Base-by-base conservation (phyloP, 1,140 invertebrate genomes). In the Cherax destructor region DNA sequence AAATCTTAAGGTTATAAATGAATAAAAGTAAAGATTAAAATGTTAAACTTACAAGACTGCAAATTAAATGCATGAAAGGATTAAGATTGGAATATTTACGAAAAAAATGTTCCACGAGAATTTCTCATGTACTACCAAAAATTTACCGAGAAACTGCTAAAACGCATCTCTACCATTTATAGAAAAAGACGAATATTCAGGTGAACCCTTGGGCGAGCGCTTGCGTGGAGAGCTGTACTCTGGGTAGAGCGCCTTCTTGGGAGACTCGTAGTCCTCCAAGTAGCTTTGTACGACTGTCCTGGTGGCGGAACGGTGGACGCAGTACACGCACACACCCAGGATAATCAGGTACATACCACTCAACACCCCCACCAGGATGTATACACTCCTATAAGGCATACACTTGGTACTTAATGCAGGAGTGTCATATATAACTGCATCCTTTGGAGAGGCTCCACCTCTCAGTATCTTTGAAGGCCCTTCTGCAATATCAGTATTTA, bases 181-280 rank as follows among this genome's bases (percentile, higher is more conserved):
- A 7, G 50, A 4, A 47, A 84, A 72, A 3, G 65, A 16, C 13
- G 85, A 77, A 30, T 86, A 61, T 59, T 86, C 85, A 16, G 87
- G 78, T 0, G 79, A 74, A 21, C 61, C 41, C 47, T 72, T 30
- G 13, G 87, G 87, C 5, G 87, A 72, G 7, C 87, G 78, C 13
- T 72, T 81, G 5, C 87, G 13, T 4, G 87, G 78, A 50, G 87
- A 83, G 65, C 13, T 72, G 65, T 88, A 88, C 79, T 88, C 87
- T 7, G 59, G 30, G 52, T 83, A 88, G 47, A 81, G 49, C 2
- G 87, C 59, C 6, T 79, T 16, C 13, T 77, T 41, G 11, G 87
- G 87, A 6, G 87, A 88, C 41, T 88, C 87, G 16, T 65, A 81
- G 49, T 88, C 87, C n/a, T 88, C 87, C 61, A 88, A 56, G 65